A percentile compares a stretch with the other conserved stretches of the same genome.
These are phyloP conservation scores for Gobiocypris rarus DNA, from an alignment of 2,113 vertebrate genomes.

Conservation along the genomic window DNA sequence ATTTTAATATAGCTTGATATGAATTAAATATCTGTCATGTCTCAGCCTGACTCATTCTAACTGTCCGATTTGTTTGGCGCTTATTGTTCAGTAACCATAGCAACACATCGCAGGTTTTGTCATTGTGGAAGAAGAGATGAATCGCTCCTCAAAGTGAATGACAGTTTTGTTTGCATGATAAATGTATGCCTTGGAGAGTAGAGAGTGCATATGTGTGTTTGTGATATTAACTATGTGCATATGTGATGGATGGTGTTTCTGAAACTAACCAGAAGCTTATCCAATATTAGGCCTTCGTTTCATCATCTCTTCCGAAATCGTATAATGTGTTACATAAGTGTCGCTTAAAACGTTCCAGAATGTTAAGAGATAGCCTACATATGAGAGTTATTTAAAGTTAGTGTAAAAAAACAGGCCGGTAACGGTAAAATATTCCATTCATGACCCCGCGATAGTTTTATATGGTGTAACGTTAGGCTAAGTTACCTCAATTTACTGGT, in stretches of 20 bases:
- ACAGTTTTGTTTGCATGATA: slow-evolving; percentile 52
- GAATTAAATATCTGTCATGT: slow-evolving; percentile 6
- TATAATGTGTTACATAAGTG: slow-evolving; percentile 42
- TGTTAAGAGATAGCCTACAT: slow-evolving; percentile 12
- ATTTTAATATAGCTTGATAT: slow-evolving; percentile 7
- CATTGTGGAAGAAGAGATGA: slow-evolving; percentile 10
- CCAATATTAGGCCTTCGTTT: slow-evolving; percentile 58
- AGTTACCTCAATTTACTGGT: not conserved
- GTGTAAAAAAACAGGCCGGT: not conserved
- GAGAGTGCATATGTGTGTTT: slow-evolving; percentile 50
- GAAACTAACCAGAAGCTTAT: slow-evolving; percentile 65
- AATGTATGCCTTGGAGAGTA: slow-evolving; percentile 51
- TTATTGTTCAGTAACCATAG: slow-evolving; percentile 40
- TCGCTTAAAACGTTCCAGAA: slow-evolving; percentile 48
- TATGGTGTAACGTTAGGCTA: not conserved
- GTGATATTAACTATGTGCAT: slow-evolving; percentile 56
- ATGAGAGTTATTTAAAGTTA: not conserved
- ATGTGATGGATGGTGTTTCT: slow-evolving; percentile 59
- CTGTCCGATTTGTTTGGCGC: not conserved
- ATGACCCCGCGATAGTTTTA: not conserved
- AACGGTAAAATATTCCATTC: not conserved
- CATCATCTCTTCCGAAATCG: slow-evolving; percentile 65
- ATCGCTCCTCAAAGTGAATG: slow-evolving; percentile 44
- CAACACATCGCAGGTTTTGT: slow-evolving; percentile 10
- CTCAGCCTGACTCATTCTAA: not conserved